These are phyloP conservation scores for Apodemia hepburni DNA, from an alignment of 2,888 invertebrate genomes.

Conservation along the genomic window DNA sequence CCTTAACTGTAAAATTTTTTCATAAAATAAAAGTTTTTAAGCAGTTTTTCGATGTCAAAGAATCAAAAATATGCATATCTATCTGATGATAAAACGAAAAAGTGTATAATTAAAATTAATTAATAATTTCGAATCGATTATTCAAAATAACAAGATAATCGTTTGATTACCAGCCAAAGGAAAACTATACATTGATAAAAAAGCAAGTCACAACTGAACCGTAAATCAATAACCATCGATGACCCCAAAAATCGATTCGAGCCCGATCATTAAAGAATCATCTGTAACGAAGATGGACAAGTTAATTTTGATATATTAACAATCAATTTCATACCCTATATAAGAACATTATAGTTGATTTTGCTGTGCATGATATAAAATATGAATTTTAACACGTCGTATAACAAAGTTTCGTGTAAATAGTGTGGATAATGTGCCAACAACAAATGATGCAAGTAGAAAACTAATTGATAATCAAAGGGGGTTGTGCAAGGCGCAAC, in stretches of 20 bases:
- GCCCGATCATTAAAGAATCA: slow-evolving; percentile 70
- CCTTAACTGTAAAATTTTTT: no score
- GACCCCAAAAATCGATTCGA: slow-evolving; percentile 69
- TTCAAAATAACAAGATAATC: slow-evolving; percentile 50
- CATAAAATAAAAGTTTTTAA: no score
- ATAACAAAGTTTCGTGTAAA: slow-evolving; percentile 69
- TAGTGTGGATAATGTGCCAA: slow-evolving; percentile 71
- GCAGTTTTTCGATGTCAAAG: no score
- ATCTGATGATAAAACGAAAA: no score
- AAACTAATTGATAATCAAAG: slow-evolving; percentile 79
- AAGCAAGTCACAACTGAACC: slow-evolving; percentile 64
- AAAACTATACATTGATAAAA: slow-evolving; percentile 41
- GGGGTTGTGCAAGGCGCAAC: slow-evolving; percentile 50
- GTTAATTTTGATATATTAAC: slow-evolving; percentile 49
- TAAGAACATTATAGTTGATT: slow-evolving; percentile 37
- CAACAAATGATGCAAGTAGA: slow-evolving; percentile 69
- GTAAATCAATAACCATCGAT: slow-evolving; percentile 72
- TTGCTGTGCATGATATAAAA: slow-evolving; percentile 31
- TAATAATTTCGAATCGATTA: slow-evolving; percentile 26
- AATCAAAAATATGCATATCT: no score
- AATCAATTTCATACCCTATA: slow-evolving; percentile 43
- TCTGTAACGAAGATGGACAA: slow-evolving; percentile 73
- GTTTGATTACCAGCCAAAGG: slow-evolving; percentile 39
- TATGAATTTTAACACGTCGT: slow-evolving; percentile 56
- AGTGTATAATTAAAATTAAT: slow-evolving; percentile 17